These are phyloP conservation scores for Mus minutoides DNA, from an alignment of 2,797 vertebrate species.

Conservation along the genomic window DNA sequence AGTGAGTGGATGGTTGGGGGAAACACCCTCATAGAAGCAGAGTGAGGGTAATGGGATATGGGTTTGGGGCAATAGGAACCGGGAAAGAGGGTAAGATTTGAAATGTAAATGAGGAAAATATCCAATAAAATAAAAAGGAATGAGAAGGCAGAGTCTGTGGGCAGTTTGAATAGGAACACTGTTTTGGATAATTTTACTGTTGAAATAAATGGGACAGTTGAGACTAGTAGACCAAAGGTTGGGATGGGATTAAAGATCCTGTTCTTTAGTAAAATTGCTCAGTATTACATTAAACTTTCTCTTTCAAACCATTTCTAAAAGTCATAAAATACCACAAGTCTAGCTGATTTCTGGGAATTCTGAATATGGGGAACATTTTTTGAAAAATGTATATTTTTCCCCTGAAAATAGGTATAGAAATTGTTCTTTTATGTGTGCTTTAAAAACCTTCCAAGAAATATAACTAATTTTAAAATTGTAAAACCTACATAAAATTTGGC, in stretches of 20 bases:
- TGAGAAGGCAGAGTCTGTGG: neutral
- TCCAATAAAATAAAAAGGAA: neutral
- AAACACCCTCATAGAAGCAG: no score
- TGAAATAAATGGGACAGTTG: neutral
- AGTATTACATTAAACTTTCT: neutral
- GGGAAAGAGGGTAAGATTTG: no score
- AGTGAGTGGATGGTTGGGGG: no score
- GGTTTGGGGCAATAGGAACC: no score
- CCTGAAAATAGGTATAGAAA: neutral
- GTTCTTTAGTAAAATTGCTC: slow-evolving; percentile 11
- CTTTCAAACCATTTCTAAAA: neutral
- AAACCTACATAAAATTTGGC: neutral
- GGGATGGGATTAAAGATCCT: neutral
- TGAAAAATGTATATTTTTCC: neutral
- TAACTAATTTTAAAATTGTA: neutral
- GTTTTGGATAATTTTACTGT: slow-evolving; percentile 36
- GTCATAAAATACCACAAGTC: neutral
- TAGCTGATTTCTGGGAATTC: neutral
- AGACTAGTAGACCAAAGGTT: neutral
- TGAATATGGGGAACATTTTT: neutral
- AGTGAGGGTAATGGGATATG: no score
- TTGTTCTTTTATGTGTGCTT: slow-evolving; percentile 17
- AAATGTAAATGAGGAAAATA: no score
- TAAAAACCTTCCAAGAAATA: slow-evolving; percentile 5
- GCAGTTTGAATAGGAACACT: neutral